Evolutionary conservation across 2,797 vertebrate species (phyloP).

Genomic region (Gymnoscopelus microlampas): DNA sequence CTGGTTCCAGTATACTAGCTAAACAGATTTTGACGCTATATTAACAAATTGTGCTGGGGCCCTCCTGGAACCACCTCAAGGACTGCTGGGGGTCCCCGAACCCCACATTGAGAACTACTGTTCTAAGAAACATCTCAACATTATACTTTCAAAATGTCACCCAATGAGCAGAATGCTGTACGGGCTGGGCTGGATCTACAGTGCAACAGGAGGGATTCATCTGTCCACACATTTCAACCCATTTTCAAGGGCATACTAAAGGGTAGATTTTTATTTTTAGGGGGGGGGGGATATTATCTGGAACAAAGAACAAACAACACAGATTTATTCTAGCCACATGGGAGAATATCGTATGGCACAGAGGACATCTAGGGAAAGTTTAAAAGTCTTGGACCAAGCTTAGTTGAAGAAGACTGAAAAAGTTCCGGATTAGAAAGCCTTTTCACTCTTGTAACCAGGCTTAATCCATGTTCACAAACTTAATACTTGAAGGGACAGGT

Average conservation of each 20-base stretch:
- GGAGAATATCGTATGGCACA: not conserved
- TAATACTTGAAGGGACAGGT: constrained; percentile 9
- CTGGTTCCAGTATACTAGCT: too few relatives aligned
- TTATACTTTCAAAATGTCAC: constrained; percentile 47
- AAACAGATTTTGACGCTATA: too few relatives aligned
- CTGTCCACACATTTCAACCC: constrained; percentile 4
- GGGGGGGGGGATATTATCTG: not conserved
- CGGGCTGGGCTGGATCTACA: constrained; percentile 19
- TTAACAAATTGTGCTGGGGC: too few relatives aligned
- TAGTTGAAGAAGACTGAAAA: constrained; percentile 17
- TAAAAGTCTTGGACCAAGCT: constrained; percentile 13
- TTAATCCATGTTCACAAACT: constrained; percentile 19
- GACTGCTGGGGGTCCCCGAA: too few relatives aligned
- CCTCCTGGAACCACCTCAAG: too few relatives aligned
- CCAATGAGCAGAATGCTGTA: constrained; percentile 5
- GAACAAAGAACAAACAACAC: not conserved
- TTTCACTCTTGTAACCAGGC: not conserved
- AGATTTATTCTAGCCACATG: constrained; percentile 11
- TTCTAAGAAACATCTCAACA: constrained; percentile 20
- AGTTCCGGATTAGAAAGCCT: not conserved
- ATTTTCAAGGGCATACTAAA: constrained; percentile 11
- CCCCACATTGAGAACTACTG: not conserved
- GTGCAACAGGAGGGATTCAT: constrained; percentile 30
- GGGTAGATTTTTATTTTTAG: not conserved
- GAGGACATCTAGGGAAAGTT: constrained; percentile 16